A percentile compares a stretch with the other conserved stretches of the same genome.
Evolutionary conservation across 1,140 invertebrate genomes (phyloP).

Genomic region (Phortica variegata): DNA sequence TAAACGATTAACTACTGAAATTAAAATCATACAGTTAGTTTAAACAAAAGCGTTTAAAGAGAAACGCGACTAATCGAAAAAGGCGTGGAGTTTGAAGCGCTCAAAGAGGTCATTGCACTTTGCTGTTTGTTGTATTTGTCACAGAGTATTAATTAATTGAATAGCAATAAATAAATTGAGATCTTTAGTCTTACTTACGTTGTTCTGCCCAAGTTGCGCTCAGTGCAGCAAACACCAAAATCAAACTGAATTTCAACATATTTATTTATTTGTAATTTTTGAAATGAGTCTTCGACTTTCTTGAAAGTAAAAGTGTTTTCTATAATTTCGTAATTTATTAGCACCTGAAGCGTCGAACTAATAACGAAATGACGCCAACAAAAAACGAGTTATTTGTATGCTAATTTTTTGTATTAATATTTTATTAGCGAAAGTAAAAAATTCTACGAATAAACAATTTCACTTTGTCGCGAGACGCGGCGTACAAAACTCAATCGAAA

Average conservation of each 20-base stretch:
- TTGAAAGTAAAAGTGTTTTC: constrained; percentile 48
- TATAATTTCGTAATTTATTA: constrained; percentile 46
- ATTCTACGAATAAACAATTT: constrained; percentile 11
- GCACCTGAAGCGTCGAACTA: constrained; percentile 26
- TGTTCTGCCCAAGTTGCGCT: constrained; percentile 10
- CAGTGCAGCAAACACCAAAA: constrained; percentile 3
- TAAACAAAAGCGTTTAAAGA: no score
- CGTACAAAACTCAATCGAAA: no score
- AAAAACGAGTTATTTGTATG: constrained; percentile 12
- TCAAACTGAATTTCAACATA: constrained; percentile 2
- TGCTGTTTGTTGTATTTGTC: no score
- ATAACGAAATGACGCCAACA: constrained; percentile 5
- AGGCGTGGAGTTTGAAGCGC: no score
- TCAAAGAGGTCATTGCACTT: no score
- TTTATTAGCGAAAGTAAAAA: constrained; percentile 37
- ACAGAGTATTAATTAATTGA: no score
- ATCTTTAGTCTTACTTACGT: no score
- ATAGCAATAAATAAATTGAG: no score
- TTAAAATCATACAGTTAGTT: no score
- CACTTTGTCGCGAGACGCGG: constrained; percentile 3
- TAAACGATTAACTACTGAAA: no score
- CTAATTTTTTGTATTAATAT: constrained; percentile 29
- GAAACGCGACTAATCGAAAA: no score
- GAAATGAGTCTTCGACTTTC: constrained; percentile 4
- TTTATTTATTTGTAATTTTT: no score